Evolutionary conservation across 2,888 invertebrate species (phyloP).

Genomic region (Enoplolaimus lenunculus): DNA sequence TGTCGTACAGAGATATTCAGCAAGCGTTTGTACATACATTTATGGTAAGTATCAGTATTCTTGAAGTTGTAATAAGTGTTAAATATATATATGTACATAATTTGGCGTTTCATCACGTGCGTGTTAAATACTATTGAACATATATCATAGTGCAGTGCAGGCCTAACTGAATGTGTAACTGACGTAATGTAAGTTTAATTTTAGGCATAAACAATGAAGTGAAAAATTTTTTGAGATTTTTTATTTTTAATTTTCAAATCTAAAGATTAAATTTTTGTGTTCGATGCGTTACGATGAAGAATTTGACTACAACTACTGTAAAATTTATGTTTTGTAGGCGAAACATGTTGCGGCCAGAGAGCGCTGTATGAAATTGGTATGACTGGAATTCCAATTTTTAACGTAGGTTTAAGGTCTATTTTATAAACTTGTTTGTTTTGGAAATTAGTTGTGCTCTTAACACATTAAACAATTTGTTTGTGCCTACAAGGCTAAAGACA

Average conservation of each 20-base stretch:
- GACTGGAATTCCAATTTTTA: conserved; percentile 90
- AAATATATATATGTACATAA: not conserved
- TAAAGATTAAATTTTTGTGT: no score
- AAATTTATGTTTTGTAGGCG: conserved; percentile 38
- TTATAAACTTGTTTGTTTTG: not conserved
- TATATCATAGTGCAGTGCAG: no score
- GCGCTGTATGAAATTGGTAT: conserved; percentile 83
- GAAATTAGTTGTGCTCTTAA: not conserved
- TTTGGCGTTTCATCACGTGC: no score
- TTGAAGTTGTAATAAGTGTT: not conserved
- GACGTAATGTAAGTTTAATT: no score
- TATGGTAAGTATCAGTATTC: conserved; percentile 51
- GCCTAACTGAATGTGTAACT: no score
- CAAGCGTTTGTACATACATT: conserved; percentile 80
- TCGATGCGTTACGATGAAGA: no score
- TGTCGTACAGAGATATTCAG: conserved; percentile 61
- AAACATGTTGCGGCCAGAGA: conserved; percentile 64
- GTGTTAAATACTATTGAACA: no score
- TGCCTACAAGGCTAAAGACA: no score
- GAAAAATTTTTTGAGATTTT: conserved; percentile 19
- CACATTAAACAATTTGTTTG: no score
- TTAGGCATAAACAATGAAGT: not conserved
- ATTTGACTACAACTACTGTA: no score
- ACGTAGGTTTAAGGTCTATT: conserved; percentile 52
- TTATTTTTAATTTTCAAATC: no score